Conservation (phyloP, 2,113 vertebrate genomes). For the Capreolus pygargus region DNA sequence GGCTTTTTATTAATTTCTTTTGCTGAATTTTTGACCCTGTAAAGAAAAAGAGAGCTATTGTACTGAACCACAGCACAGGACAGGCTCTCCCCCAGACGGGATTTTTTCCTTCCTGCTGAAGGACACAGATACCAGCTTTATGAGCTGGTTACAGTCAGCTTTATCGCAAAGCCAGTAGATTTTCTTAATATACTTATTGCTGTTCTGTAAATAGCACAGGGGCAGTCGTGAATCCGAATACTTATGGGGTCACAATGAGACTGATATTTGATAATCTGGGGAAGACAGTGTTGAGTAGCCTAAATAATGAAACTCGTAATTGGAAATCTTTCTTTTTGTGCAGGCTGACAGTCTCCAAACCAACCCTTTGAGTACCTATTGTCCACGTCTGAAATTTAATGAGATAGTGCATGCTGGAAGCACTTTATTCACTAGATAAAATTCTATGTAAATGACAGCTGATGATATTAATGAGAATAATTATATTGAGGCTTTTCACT, state of each 20-base stretch:
- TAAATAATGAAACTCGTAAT: neutral
- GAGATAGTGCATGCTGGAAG: neutral
- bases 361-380: neutral
- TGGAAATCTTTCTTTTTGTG: conserved; percentile 6
- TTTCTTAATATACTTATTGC: conserved; percentile 66
- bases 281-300: neutral
- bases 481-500: neutral
- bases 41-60: conserved; percentile 57
- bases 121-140: conserved; percentile 46
- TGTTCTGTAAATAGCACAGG: conserved; percentile 49
- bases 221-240: conserved; percentile 21
- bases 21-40: conserved; percentile 67
- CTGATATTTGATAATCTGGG: neutral
- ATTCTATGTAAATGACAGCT: neutral
- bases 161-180: conserved; percentile 55
- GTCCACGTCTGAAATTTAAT: conserved; percentile 8
- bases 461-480: conserved; percentile 34
- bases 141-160: conserved; percentile 37
- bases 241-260: conserved; percentile 28
- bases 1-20: conserved; percentile 66
- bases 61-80: neutral
- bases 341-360: neutral
- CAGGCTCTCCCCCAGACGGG: conserved; percentile 10
- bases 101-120: conserved; percentile 62
- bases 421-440: neutral